These are phyloP conservation scores for Nicator chloris DNA, from an alignment of 2,113 vertebrate species.

Conservation along the genomic window DNA sequence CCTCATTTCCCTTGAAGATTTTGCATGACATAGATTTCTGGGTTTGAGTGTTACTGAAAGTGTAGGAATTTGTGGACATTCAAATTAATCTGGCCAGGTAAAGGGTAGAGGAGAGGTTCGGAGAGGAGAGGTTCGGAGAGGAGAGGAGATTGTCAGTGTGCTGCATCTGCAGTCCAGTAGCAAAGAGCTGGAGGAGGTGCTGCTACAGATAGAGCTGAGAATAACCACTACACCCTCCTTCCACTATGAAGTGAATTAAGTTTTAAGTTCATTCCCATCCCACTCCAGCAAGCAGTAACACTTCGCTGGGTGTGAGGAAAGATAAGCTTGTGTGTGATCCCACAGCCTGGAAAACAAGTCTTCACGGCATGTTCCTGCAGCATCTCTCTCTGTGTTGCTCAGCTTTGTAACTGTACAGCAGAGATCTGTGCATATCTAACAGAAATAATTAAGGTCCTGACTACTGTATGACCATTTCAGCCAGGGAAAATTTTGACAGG, in stretches of 20 bases:
- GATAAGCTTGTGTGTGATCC: neutral
- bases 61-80: neutral
- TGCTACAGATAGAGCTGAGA: neutral
- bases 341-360: neutral
- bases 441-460: neutral
- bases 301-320: neutral
- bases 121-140: too few relatives aligned
- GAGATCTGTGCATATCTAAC: neutral
- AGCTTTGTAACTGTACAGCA: neutral
- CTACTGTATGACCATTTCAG: neutral
- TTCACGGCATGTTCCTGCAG: neutral
- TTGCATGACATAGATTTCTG: neutral
- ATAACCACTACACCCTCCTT: neutral
- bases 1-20: neutral
- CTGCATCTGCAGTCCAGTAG: neutral
- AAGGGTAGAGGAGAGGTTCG: fast-evolving
- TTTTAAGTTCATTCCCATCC: neutral
- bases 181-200: neutral
- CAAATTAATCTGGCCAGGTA: fast-evolving
- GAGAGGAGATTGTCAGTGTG: neutral
- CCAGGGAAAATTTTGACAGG: neutral
- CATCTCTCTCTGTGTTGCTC: neutral
- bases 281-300: neutral
- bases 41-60: neutral
- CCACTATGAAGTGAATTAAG: neutral